Conservation (phyloP, 2,797 vertebrate genomes). For the Ctenochaetus hawaiiensis region DNA sequence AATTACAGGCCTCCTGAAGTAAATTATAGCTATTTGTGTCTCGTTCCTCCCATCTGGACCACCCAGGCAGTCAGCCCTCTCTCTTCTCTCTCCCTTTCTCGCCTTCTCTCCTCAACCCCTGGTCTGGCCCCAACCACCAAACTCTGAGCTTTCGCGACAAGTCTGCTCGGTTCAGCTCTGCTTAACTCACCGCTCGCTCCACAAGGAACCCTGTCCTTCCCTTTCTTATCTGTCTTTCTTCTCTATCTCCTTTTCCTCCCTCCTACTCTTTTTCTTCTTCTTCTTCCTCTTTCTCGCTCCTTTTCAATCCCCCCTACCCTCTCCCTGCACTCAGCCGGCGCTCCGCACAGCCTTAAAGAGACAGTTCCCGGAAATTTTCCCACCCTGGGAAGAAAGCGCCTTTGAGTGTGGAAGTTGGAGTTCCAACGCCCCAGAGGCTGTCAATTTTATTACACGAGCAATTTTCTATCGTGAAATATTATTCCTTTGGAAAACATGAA, state of each 20-base stretch:
- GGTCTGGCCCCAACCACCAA: slow-evolving; percentile 79
- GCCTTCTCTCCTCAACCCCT: slow-evolving; percentile 76
- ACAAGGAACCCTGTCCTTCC: slow-evolving; percentile 48
- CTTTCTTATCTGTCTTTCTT: slow-evolving; percentile 45
- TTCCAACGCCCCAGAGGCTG: slow-evolving; percentile 59
- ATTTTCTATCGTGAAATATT: slow-evolving; percentile 57
- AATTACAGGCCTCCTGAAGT: slow-evolving; percentile 92
- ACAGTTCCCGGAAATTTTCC: slow-evolving; percentile 82
- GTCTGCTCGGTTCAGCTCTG: slow-evolving; percentile 47
- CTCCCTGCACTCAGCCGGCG: slow-evolving; percentile 58
- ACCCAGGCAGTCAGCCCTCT: slow-evolving; percentile 86
- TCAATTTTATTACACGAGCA: slow-evolving; percentile 57
- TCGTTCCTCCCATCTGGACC: slow-evolving; percentile 93
- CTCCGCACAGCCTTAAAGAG: slow-evolving; percentile 84
- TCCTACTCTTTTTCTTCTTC: slow-evolving; percentile 26
- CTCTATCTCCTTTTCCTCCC: slow-evolving; percentile 43
- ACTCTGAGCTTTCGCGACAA: slow-evolving; percentile 54
- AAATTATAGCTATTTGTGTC: slow-evolving; percentile 94
- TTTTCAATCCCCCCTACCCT: slow-evolving; percentile 56
- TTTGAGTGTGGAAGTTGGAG: slow-evolving; percentile 66
- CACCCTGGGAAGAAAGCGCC: slow-evolving; percentile 72
- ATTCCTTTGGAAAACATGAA: slow-evolving; percentile 45
- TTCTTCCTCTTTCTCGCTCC: slow-evolving; percentile 58
- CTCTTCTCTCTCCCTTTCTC: slow-evolving; percentile 74
- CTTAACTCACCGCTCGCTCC: slow-evolving; percentile 41